These are phyloP conservation scores for Unio delphinus DNA, from an alignment of 2,888 invertebrate species.

Conservation along the genomic window DNA sequence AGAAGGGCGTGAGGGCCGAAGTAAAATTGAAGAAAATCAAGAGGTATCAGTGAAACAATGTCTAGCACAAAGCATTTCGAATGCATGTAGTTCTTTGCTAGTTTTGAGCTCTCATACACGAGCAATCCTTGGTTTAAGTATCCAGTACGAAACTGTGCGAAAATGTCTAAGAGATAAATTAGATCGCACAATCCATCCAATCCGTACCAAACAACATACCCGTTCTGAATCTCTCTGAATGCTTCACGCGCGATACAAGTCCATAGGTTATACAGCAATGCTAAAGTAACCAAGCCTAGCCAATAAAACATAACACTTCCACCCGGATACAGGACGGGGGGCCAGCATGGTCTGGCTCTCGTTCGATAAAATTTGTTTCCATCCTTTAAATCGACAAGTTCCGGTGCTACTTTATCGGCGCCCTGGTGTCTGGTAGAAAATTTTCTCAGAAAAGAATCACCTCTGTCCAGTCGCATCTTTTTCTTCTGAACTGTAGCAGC, in stretches of 20 bases:
- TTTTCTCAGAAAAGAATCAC: constrained; percentile 83
- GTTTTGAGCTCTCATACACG: constrained; percentile 91
- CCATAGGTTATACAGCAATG: constrained; percentile 96
- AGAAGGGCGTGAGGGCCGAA: constrained; percentile 83
- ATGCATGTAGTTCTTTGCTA: constrained; percentile 89
- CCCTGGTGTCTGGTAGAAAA: constrained; percentile 88
- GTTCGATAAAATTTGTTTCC: constrained; percentile 5
- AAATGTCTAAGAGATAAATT: constrained; percentile 89
- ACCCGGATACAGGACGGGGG: constrained; percentile 87
- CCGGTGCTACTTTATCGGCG: constrained; percentile 24
- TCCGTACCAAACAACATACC: constrained; percentile 60
- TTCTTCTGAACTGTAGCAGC: constrained; percentile 53
- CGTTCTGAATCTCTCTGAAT: constrained; percentile 86
- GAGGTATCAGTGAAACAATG: constrained; percentile 84
- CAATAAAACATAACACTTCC: constrained; percentile 97
- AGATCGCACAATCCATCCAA: constrained; percentile 87
- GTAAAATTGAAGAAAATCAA: constrained; percentile 89
- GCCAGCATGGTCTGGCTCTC: constrained; percentile 7
- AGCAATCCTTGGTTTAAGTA: constrained; percentile 91
- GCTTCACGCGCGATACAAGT: constrained; percentile 94
- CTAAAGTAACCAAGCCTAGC: constrained; percentile 89
- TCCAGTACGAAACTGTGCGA: constrained; percentile 93
- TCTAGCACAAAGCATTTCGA: constrained; percentile 90
- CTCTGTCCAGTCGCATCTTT: constrained; percentile 53
- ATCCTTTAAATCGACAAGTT: constrained; percentile 19